Base-by-base conservation (phyloP, 2,888 invertebrate genomes). In the Stomorhina lunata region DNA sequence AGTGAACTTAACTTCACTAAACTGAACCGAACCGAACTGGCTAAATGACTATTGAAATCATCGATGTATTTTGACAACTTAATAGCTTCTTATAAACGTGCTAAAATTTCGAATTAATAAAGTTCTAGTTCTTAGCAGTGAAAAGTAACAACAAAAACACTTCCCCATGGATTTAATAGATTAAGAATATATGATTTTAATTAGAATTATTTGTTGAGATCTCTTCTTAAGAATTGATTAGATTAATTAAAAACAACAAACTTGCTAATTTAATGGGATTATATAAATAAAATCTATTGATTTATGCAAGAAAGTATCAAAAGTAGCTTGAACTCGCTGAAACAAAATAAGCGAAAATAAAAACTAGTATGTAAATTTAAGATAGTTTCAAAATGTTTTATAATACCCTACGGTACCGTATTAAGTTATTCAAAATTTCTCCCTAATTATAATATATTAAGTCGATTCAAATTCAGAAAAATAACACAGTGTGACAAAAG, bases 51-150 rank as follows among this genome's bases (percentile, higher is more conserved):
- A 59, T 59, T 20, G 6, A 20, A 59, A 59, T 34, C n/a, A 55
- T 17, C 17, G 1, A 0, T 22, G 9, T 17, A 34, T 59, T 20
- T 34, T 59, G 57, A 37, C 37, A 34, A 22, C 17, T 59, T 59
- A 34, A 37, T 48, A 25, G 22, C 48, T 48, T 48, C 48, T 48
- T 22, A 48, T 57, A n/a, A 59, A 59, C 37, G n/a, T 59, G 37
- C 20, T 57, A 48, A 48, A 48, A 48, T 22, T n/a, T n/a, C n/a
- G n/a, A n/a, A n/a, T n/a, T n/a, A n/a, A n/a, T n/a, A 5, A 43
- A 17, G 43, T 43, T 43, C 7, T 17, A 17, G 15, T 43, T 15
- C 15, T 43, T 17, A 6, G 17, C 15, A 6, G 7, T 4, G 15
- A 0, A 40, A 4, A 15, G 6, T 22, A 48, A 22, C 22, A 22